Evolutionary conservation across 1,140 invertebrate species (phyloP).

Genomic region (Chrysoperla carnea): DNA sequence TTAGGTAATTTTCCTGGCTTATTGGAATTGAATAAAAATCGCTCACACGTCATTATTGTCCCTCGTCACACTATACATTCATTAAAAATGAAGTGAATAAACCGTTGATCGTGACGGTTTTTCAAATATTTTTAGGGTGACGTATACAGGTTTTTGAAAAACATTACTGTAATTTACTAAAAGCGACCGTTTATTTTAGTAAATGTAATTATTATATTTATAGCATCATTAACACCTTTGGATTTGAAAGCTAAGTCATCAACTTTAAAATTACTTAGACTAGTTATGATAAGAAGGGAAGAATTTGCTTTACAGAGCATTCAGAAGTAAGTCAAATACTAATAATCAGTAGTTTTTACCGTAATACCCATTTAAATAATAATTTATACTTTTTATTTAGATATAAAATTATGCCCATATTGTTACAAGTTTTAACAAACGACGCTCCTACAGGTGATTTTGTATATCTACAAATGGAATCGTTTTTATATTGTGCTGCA

Average conservation of each 20-base stretch:
- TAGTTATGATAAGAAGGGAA: slow-evolving; percentile 25
- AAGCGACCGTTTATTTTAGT: too few species aligned
- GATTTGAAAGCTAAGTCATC: slow-evolving; percentile 18
- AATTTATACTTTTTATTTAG: slow-evolving; percentile 20
- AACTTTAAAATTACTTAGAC: slow-evolving; percentile 30
- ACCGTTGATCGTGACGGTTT: too few species aligned
- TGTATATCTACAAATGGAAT: slow-evolving; percentile 38
- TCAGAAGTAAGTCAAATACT: slow-evolving; percentile 9
- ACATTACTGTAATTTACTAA: too few species aligned
- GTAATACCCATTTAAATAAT: slow-evolving; percentile 4
- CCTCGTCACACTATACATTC: too few species aligned
- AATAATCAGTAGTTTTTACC: slow-evolving; percentile 1
- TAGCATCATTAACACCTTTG: slow-evolving; percentile 11
- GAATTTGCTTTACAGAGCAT: slow-evolving; percentile 18
- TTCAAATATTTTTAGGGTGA: too few species aligned
- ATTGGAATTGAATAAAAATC: too few species aligned
- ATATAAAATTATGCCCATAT: slow-evolving; percentile 26
- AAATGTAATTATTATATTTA: slow-evolving; percentile 9
- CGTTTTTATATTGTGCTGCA: slow-evolving; percentile 27
- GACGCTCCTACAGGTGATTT: slow-evolving; percentile 24
- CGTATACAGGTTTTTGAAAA: too few species aligned
- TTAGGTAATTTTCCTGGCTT: too few species aligned
- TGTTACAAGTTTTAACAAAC: slow-evolving; percentile 26
- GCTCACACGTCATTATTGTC: too few species aligned
- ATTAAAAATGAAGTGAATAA: too few species aligned